These are phyloP conservation scores for Hydractinia symbiolongicarpus DNA, from an alignment of 30 jellyfish, hydroid and myxozoan species.

Conservation along the genomic window DNA sequence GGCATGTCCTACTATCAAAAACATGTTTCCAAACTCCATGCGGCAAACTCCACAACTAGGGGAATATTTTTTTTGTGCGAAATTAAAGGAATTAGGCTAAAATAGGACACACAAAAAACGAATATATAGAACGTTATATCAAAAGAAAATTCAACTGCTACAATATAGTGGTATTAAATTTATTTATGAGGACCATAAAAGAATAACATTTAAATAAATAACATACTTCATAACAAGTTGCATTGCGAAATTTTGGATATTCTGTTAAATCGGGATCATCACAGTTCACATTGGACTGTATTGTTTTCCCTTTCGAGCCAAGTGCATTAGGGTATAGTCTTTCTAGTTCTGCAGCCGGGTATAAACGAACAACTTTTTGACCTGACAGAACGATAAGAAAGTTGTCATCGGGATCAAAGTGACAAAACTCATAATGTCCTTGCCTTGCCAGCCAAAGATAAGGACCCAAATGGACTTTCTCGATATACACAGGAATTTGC, in stretches of 20 bases:
- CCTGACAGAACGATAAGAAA: conserved; percentile 64
- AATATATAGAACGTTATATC: too few relatives aligned
- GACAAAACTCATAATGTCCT: conserved; percentile 94
- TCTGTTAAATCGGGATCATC: conserved; percentile 53
- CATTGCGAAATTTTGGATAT: conserved; percentile 48
- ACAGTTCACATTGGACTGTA: conserved; percentile 75
- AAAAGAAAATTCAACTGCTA: too few relatives aligned
- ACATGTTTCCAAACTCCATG: too few relatives aligned
- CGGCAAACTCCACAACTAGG: too few relatives aligned
- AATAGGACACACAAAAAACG: too few relatives aligned
- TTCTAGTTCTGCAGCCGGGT: conserved; percentile 53
- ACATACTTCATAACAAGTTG: conserved; percentile 66
- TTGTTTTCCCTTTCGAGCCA: conserved; percentile 94
- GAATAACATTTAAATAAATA: neutral
- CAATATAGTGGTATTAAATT: neutral
- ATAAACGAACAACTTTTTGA: conserved; percentile 57
- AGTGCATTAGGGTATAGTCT: conserved; percentile 79
- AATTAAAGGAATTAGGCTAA: too few relatives aligned
- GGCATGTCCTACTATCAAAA: too few relatives aligned
- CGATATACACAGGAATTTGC: conserved; percentile 56
- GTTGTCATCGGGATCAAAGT: conserved; percentile 96
- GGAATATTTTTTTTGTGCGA: too few relatives aligned
- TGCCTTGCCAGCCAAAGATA: conserved; percentile 80
- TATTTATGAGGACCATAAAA: neutral
- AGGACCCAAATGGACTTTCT: conserved; percentile 93